phyloP scores from a whole-genome alignment of 2,113 vertebrate genomes.

The Spermophilus dauricus region DNA sequence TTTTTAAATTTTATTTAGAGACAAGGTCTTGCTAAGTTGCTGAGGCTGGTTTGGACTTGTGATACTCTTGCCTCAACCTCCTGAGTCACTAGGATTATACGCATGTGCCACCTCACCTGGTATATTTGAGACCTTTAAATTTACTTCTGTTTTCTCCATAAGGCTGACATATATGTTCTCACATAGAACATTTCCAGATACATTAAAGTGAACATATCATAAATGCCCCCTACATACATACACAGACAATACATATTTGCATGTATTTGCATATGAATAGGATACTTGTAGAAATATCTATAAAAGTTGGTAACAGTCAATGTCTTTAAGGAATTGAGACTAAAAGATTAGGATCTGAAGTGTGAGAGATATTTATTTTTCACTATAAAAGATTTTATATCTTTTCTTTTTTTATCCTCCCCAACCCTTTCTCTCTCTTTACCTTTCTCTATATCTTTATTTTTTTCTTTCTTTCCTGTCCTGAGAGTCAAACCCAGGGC shows the following conservation, averaged over 20 bases:
- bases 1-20: too few species aligned
- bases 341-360: not conserved
- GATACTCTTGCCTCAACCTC: too few species aligned
- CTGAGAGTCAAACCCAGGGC: too few species aligned
- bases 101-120: too few species aligned
- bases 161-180: not conserved
- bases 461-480: not conserved
- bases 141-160: conserved; percentile 5
- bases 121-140: not conserved
- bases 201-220: not conserved
- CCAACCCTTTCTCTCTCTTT: not conserved
- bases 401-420: too few species aligned
- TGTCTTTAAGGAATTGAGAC: not conserved
- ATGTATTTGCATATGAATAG: not conserved
- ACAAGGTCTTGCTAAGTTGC: too few species aligned
- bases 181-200: not conserved
- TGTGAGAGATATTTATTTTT: not conserved
- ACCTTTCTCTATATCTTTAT: not conserved
- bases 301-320: not conserved
- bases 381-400: not conserved
- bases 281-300: not conserved
- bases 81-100: too few species aligned
- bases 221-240: not conserved
- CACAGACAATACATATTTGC: not conserved
- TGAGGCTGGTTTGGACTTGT: too few species aligned